Evolutionary conservation across 2,113 vertebrate species (phyloP).

Genomic region (Gasterosteus aculeatus): DNA sequence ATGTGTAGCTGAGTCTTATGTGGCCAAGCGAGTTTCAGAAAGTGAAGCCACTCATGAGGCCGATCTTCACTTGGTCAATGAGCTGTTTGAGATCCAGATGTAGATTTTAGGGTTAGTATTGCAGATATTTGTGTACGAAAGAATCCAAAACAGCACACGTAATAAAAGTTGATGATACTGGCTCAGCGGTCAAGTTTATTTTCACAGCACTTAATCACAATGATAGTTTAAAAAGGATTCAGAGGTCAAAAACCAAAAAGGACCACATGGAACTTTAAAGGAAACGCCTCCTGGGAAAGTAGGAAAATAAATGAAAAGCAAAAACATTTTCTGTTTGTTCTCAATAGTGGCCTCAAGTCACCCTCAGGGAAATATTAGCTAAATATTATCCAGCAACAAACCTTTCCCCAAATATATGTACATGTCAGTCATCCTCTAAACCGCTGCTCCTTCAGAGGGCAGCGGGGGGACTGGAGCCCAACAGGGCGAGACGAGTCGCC

Average conservation of each 20-base stretch:
- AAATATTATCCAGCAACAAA: constrained; percentile 7
- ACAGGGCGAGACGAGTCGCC: no score
- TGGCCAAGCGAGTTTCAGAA: neutral
- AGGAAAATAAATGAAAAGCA: constrained; percentile 22
- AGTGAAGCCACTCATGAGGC: neutral
- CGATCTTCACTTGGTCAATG: neutral
- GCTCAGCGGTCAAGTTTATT: neutral
- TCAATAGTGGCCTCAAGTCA: constrained; percentile 7
- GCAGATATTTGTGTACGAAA: neutral
- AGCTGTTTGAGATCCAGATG: neutral
- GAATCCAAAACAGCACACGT: neutral
- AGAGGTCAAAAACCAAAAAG: neutral
- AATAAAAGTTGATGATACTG: neutral
- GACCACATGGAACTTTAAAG: constrained; percentile 3
- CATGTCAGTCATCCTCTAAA: no score
- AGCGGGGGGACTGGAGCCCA: no score
- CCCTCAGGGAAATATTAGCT: neutral
- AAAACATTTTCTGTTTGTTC: constrained; percentile 10
- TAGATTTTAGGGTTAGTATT: neutral
- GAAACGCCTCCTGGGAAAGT: constrained; percentile 16
- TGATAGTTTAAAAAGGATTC: constrained; percentile 23
- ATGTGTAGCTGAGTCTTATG: neutral
- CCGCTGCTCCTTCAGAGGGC: no score
- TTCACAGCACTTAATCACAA: neutral
- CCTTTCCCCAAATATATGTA: neutral